phyloP scores from a whole-genome alignment of 1,140 invertebrate species.

The Gryon sp. region DNA sequence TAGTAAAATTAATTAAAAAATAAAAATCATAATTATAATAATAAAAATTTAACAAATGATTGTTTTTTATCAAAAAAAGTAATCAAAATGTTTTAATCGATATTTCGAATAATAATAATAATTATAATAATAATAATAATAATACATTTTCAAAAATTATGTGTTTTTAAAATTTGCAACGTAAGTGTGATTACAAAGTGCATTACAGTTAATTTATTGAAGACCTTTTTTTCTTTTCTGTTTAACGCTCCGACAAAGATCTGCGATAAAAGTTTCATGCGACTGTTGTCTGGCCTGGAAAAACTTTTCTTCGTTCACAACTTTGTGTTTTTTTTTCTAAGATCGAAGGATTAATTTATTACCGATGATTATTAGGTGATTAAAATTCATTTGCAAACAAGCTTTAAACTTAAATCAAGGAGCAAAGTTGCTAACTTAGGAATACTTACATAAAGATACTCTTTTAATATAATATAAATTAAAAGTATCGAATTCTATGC shows the following conservation, averaged over 20 bases:
- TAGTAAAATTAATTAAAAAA: too few relatives aligned
- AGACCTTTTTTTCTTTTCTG: constrained; percentile 33
- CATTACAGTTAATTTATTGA: constrained; percentile 30
- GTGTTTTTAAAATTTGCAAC: too few relatives aligned
- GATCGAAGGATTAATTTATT: constrained; percentile 14
- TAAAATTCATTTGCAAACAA: constrained; percentile 27
- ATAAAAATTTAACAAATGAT: too few relatives aligned
- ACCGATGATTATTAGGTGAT: constrained; percentile 21
- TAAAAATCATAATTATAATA: too few relatives aligned
- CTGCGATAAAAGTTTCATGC: constrained; percentile 19
- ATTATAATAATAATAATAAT: too few relatives aligned
- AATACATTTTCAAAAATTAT: too few relatives aligned
- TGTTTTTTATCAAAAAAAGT: too few relatives aligned
- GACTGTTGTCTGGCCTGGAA: constrained; percentile 51
- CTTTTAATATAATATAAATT: constrained; percentile 10
- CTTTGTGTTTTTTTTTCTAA: constrained; percentile 45
- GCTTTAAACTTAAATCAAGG: neutral
- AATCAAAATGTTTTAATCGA: too few relatives aligned
- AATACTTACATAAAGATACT: too few relatives aligned
- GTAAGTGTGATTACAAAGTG: too few relatives aligned
- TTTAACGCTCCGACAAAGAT: constrained; percentile 39
- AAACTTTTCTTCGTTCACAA: constrained; percentile 36
- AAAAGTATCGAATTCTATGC: neutral
- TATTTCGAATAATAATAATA: too few relatives aligned
- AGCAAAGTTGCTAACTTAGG: neutral